phyloP scores from a whole-genome alignment of 2,888 invertebrate species.

The Chrysopilus asiliformis region DNA sequence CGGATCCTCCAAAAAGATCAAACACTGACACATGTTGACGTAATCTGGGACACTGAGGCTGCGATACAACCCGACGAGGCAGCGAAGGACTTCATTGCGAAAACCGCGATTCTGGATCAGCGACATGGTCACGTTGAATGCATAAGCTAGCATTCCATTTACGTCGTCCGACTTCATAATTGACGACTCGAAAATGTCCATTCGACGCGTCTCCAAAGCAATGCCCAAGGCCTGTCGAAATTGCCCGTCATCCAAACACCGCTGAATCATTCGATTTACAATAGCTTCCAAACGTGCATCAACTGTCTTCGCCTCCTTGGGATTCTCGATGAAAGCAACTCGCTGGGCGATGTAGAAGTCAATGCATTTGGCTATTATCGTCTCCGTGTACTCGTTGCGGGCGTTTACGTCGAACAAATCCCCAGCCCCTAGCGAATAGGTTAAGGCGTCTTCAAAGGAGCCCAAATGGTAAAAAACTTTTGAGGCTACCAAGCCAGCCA shows the following conservation, averaged over 20 bases:
- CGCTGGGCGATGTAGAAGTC: slow-evolving; percentile 90
- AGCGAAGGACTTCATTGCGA: slow-evolving; percentile 77
- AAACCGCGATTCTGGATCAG: slow-evolving; percentile 89
- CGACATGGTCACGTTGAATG: slow-evolving; percentile 93
- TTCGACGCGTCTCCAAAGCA: slow-evolving; percentile 88
- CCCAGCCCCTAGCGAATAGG: slow-evolving; percentile 94
- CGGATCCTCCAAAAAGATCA: slow-evolving; percentile 92
- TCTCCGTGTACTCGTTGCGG: slow-evolving; percentile 90
- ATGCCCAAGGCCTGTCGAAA: slow-evolving; percentile 91
- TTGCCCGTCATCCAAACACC: slow-evolving; percentile 89
- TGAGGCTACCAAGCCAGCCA: slow-evolving; percentile 94
- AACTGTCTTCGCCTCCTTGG: slow-evolving; percentile 50
- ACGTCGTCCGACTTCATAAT: slow-evolving; percentile 88
- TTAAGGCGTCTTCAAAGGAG: slow-evolving; percentile 90
- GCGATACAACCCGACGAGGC: slow-evolving; percentile 79
- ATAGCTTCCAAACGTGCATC: slow-evolving; percentile 80
- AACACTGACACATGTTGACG: slow-evolving; percentile 96
- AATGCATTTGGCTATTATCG: slow-evolving; percentile 93
- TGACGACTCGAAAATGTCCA: slow-evolving; percentile 91
- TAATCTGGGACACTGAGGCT: slow-evolving; percentile 86
- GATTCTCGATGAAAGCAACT: slow-evolving; percentile 57
- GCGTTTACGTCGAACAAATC: slow-evolving; percentile 90
- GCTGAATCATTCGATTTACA: slow-evolving; percentile 93
- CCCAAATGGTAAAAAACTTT: slow-evolving; percentile 98
- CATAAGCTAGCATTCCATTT: slow-evolving; percentile 81